These are phyloP conservation scores for Melopsittacus undulatus DNA, from an alignment of 2,797 vertebrate species.

Conservation along the genomic window DNA sequence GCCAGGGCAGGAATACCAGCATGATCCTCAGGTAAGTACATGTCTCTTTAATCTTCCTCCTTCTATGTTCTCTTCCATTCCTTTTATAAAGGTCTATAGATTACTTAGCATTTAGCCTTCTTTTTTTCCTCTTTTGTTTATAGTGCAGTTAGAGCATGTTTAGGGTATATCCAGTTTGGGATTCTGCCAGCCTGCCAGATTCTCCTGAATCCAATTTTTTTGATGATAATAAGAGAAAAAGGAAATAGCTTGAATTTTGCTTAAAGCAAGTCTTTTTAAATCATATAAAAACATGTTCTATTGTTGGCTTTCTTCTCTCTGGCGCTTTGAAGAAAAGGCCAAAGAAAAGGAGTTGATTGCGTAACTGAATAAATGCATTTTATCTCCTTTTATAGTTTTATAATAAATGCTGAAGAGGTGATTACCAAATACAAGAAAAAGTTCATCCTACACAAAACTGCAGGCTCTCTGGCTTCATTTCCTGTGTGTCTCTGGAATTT, in stretches of 20 bases:
- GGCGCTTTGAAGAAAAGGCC: not conserved
- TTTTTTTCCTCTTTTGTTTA: not conserved
- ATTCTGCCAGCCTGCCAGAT: not conserved
- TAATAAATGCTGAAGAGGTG: not conserved
- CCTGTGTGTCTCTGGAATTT: not conserved
- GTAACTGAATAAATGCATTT: not conserved
- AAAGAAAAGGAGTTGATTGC: not conserved
- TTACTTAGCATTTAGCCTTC: not conserved
- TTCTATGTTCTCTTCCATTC: not conserved
- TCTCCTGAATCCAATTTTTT: not conserved
- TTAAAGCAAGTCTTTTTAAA: slow-evolving; percentile 1
- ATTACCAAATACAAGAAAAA: not conserved
- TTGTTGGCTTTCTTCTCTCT: not conserved
- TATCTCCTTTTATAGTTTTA: not conserved
- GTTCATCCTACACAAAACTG: not conserved
- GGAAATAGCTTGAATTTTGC: not conserved
- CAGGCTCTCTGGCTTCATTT: not conserved
- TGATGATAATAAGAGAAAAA: not conserved
- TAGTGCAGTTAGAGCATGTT: not conserved
- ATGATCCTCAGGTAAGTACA: slow-evolving; percentile 80
- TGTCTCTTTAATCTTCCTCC: not conserved
- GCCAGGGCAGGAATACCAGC: slow-evolving; percentile 74
- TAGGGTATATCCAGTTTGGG: not conserved
- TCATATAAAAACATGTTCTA: not conserved
- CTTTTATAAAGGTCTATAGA: not conserved